Percentiles rank a stretch among this genome's conserved stretches.
phyloP scores from a whole-genome alignment of 2,888 invertebrate genomes.

The Athetis lepigone region DNA sequence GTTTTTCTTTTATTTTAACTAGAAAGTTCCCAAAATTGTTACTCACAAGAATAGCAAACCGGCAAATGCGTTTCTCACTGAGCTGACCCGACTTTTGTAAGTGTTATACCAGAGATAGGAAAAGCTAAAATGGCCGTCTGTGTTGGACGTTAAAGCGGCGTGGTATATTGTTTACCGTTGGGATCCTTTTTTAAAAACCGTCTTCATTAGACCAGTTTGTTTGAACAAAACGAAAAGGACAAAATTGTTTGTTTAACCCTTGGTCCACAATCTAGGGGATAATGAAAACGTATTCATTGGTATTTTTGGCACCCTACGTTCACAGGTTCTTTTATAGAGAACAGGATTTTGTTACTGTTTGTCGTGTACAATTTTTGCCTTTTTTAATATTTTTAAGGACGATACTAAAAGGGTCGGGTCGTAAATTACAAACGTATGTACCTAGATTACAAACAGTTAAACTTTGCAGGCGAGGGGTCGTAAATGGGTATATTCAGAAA shows the following conservation, averaged over 20 bases:
- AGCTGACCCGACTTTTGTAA: constrained; percentile 3
- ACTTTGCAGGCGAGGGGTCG: no score
- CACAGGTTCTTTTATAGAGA: no score
- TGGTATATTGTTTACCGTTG: constrained; percentile 36
- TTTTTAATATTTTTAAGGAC: neutral
- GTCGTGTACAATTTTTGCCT: neutral
- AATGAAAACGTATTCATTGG: constrained; percentile 36
- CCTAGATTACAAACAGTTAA: no score
- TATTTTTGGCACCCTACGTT: constrained; percentile 18
- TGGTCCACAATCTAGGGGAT: constrained; percentile 5
- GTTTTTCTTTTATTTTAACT: no score
- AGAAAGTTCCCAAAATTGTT: no score
- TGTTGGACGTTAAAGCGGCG: neutral
- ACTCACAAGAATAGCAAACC: no score
- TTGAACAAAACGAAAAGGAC: constrained; percentile 36
- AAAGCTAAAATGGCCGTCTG: neutral
- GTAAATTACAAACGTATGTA: no score
- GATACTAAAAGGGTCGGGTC: no score
- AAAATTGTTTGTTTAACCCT: constrained; percentile 32
- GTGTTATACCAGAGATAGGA: constrained; percentile 4
- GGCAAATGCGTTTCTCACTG: no score
- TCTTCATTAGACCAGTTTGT: constrained; percentile 50
- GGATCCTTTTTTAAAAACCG: constrained; percentile 36
- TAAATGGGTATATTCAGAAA: no score
- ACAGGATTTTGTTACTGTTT: neutral